Conservation (phyloP, 2,113 vertebrate species). For the Chaenogobius annularis region DNA sequence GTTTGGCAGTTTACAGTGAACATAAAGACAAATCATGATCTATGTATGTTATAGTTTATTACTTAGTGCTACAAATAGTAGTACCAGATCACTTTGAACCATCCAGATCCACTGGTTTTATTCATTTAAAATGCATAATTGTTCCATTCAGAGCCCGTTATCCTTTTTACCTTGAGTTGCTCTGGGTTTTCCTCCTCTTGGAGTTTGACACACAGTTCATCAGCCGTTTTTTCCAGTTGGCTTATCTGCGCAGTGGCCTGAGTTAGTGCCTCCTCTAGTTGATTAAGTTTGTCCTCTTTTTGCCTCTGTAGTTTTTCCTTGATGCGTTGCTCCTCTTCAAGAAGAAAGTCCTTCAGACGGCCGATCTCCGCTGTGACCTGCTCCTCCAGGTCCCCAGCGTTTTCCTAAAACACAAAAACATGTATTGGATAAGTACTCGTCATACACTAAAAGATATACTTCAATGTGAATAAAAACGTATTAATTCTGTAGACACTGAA, state of each 20-base stretch:
- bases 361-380: conserved; percentile 61
- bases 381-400: conserved; percentile 62
- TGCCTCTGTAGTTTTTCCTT: conserved; percentile 62
- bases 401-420: conserved; percentile 60
- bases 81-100: too few relatives aligned
- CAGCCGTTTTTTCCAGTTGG: conserved; percentile 51
- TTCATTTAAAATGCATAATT: not conserved
- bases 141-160: not conserved
- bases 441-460: not conserved
- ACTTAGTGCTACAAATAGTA: not conserved
- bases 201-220: conserved; percentile 58
- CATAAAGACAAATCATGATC: too few relatives aligned
- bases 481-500: not conserved
- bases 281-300: conserved; percentile 64
- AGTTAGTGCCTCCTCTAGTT: conserved; percentile 65
- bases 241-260: conserved; percentile 66
- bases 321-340: conserved; percentile 61
- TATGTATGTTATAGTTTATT: too few relatives aligned
- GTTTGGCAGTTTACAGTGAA: too few relatives aligned
- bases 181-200: conserved; percentile 70
- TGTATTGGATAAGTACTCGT: not conserved
- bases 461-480: not conserved
- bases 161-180: conserved; percentile 62
- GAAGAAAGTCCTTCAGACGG: conserved; percentile 65
- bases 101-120: not conserved